phyloP scores from a whole-genome alignment of 2,113 vertebrate genomes.

The Caranx ignobilis region DNA sequence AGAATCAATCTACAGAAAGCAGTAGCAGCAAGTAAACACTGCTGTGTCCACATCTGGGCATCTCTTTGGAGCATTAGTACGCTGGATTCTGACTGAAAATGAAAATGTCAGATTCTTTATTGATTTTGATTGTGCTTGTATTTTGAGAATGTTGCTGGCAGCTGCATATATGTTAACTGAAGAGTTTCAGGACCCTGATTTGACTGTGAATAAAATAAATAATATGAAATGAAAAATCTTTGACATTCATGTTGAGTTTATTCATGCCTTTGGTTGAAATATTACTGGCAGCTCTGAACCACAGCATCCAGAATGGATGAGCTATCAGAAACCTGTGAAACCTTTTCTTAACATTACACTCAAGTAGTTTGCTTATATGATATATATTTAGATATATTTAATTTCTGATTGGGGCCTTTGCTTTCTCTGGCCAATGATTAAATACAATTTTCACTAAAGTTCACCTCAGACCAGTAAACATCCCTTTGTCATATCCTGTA shows the following conservation, averaged over 20 bases:
- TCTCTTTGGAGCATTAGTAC: background rate
- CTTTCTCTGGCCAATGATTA: background rate
- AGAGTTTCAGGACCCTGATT: slow-evolving; percentile 4
- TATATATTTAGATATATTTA: background rate
- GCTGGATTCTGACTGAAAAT: background rate
- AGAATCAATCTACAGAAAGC: slow-evolving; percentile 3
- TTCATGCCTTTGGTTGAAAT: slow-evolving; percentile 8
- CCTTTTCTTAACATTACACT: background rate
- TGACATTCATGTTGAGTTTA: background rate
- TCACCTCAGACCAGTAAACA: background rate
- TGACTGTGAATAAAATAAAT: slow-evolving; percentile 24
- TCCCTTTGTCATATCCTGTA: background rate
- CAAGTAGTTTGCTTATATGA: no score
- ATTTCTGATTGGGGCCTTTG: no score
- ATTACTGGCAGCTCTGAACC: slow-evolving; percentile 40
- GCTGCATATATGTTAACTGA: slow-evolving; percentile 4
- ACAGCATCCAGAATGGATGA: slow-evolving; percentile 10
- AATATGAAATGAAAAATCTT: slow-evolving; percentile 15
- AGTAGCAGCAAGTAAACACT: background rate
- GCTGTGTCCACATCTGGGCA: background rate
- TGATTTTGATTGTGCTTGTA: slow-evolving; percentile 10
- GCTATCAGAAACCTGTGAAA: background rate
- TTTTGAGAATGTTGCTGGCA: slow-evolving; percentile 32
- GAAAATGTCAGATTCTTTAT: background rate
- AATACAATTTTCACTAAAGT: background rate